Percentiles rank a stretch among this genome's conserved stretches.
Evolutionary conservation across 2,888 invertebrate species (phyloP).

Genomic region (Drosophila histrio): DNA sequence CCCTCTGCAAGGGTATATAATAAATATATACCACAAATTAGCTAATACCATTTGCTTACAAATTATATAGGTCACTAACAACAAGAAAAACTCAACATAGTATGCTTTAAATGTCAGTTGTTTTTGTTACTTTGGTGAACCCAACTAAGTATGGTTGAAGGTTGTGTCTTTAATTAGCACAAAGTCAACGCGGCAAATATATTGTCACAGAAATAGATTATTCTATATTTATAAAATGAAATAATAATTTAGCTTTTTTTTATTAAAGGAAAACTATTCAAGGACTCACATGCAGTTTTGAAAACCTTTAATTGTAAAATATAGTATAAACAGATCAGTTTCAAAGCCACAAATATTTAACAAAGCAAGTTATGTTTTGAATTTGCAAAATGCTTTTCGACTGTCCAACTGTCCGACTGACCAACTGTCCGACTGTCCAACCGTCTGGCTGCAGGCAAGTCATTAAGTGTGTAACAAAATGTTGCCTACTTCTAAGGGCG

Average conservation of each 20-base stretch:
- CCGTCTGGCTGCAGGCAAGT: slow-evolving; percentile 24
- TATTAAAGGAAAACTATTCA: not conserved
- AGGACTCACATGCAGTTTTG: not conserved
- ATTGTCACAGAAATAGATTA: too few relatives aligned
- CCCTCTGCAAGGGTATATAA: too few relatives aligned
- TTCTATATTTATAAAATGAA: not conserved
- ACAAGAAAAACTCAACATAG: too few relatives aligned
- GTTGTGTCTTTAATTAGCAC: not conserved
- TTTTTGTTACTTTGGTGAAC: too few relatives aligned
- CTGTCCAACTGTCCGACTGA: not conserved
- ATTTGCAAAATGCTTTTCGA: not conserved
- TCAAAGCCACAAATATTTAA: not conserved
- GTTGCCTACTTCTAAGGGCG: slow-evolving; percentile 30
- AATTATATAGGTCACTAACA: too few relatives aligned
- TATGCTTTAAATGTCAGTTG: too few relatives aligned
- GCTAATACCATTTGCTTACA: too few relatives aligned
- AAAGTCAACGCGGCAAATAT: not conserved
- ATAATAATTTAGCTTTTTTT: not conserved
- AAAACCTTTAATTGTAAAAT: not conserved
- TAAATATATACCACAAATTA: too few relatives aligned
- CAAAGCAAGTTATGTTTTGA: not conserved
- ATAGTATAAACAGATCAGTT: not conserved
- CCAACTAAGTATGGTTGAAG: too few relatives aligned
- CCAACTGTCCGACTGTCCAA: not conserved
- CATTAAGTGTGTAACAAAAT: slow-evolving; percentile 15